Evolutionary conservation across 2,113 vertebrate species (phyloP), one percentile per base, ranked within the genome.

Genomic region (Rhegmatorhina hoffmannsi): DNA sequence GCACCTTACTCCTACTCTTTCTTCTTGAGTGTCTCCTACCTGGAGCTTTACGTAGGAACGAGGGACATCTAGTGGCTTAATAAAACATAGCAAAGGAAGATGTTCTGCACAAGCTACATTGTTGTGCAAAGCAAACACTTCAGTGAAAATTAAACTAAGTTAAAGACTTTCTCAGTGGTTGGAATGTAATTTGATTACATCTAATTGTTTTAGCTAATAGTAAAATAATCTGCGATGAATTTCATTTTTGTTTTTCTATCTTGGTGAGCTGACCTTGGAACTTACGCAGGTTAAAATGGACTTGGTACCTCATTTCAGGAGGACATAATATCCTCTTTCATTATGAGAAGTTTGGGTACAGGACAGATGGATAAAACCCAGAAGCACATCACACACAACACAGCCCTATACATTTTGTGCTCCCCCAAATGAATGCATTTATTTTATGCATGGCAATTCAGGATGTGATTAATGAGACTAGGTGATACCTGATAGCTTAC

Each of bases 41-140:
- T 66, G 84, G 52, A 79, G 62, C 28, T 92, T 82, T 82, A 13
- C 13, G n/a, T 19, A 60, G 95, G 87, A 89, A 40, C 53, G 73
- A 91, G 44, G 89, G 95, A 91, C 96, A 95, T 92, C 96, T 97
- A 91, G 95, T 85, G 95, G 89, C 74, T 76, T 58, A 4, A 17
- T 2, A 23, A 31, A 67, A 72, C 40, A 76, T 8, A 56, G 80
- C 89, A 72, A 90, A 89, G 13, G 18, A 43, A 63, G 29, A 50
- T 34, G 24, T 33, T 31, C 3, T 18, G 20, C 75, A 52, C 50
- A 80, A 60, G 16, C 31, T n/a, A 6, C 14, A 0, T 5, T 18
- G 44, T 4, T 38, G 55, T 15, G 50, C 50, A 6, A n/a, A 49
- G 49, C 3, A 64, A 59, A 17, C 3, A 7, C 15, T 59, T 56